phyloP scores from a whole-genome alignment of 2,113 vertebrate genomes.

The Psilopsiagon aymara region DNA sequence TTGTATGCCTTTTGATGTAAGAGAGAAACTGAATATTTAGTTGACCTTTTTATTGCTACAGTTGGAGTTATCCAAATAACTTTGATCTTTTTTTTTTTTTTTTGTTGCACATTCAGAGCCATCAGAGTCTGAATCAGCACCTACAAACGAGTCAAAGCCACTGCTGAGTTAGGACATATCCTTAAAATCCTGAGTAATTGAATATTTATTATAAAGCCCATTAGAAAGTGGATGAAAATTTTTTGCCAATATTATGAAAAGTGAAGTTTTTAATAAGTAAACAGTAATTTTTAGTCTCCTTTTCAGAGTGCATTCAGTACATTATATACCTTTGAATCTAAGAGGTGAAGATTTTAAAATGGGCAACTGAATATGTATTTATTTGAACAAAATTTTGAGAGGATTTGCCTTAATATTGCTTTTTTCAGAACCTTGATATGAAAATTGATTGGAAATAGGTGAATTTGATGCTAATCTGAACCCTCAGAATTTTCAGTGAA shows the following conservation, averaged over 20 bases:
- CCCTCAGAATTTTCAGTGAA: not conserved
- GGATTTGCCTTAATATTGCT: not conserved
- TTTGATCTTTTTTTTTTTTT: not conserved
- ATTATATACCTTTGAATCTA: not conserved
- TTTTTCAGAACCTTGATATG: not conserved
- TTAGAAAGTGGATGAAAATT: not conserved
- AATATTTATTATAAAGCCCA: not conserved
- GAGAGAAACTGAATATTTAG: not conserved
- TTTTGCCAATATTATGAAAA: not conserved
- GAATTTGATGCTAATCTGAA: not conserved
- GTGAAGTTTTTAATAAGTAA: not conserved
- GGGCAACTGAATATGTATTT: not conserved
- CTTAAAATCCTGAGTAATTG: not conserved
- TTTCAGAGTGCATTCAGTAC: not conserved
- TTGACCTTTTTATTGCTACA: not conserved
- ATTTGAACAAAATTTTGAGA: not conserved
- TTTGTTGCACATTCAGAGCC: slow-evolving; percentile 7
- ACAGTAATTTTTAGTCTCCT: not conserved
- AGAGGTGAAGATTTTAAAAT: not conserved
- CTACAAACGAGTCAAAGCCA: not conserved
- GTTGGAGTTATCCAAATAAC: not conserved
- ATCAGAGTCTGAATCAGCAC: not conserved
- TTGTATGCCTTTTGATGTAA: not conserved
- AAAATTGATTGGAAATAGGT: not conserved
- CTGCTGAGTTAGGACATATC: not conserved